Conservation (phyloP, 2,113 vertebrate genomes). For the Garra rufa region DNA sequence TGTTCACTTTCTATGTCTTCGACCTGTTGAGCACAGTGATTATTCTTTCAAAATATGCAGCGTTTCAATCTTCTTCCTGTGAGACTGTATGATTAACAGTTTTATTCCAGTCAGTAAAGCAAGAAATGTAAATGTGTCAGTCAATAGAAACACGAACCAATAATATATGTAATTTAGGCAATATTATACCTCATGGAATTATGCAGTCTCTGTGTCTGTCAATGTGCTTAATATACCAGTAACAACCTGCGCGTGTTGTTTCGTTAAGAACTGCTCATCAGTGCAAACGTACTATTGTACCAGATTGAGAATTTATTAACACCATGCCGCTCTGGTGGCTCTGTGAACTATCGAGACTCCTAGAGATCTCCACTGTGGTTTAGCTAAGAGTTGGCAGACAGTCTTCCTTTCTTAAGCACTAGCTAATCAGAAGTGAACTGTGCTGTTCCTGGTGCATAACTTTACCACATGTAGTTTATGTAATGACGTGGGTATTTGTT, state of each 20-base stretch:
- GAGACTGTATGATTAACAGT: conserved; percentile 21
- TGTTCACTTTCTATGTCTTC: conserved; percentile 34
- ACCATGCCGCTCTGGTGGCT: neutral
- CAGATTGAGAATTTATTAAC: neutral
- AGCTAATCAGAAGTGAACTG: neutral
- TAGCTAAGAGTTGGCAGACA: neutral
- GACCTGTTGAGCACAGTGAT: conserved; percentile 7
- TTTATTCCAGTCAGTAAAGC: conserved; percentile 21
- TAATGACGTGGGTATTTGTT: neutral
- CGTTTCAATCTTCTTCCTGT: conserved; percentile 1
- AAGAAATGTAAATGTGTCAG: conserved; percentile 33
- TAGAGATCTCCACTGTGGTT: neutral
- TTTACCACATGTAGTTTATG: conserved; percentile 32
- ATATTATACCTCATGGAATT: conserved; percentile 32
- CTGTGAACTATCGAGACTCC: neutral
- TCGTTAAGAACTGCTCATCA: conserved; percentile 19
- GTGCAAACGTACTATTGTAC: conserved; percentile 1
- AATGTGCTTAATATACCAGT: conserved; percentile 21
- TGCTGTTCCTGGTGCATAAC: neutral
- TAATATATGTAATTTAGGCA: conserved; percentile 23
- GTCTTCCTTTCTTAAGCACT: conserved; percentile 47
- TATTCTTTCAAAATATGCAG: conserved; percentile 27
- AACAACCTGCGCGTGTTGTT: conserved; percentile 11
- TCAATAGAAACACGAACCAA: conserved; percentile 15
- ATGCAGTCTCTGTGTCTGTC: conserved; percentile 32